Conservation (phyloP, 2,797 vertebrate species). For the Adelosebastes latens region DNA sequence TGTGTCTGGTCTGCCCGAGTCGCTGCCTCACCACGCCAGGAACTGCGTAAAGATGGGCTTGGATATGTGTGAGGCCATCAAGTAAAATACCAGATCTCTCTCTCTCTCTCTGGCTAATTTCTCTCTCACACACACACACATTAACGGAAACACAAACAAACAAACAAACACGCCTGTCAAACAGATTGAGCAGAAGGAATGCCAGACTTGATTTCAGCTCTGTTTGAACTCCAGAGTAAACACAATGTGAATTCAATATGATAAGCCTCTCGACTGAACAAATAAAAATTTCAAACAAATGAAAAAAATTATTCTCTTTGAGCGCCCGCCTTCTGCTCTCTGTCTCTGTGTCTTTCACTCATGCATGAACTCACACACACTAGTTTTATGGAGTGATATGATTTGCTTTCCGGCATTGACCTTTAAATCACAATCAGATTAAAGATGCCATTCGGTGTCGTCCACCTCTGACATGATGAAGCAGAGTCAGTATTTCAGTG, state of each 20-base stretch:
- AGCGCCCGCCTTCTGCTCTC: not conserved
- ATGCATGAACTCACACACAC: constrained; percentile 14
- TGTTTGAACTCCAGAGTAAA: constrained; percentile 71
- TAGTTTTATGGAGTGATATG: constrained; percentile 14
- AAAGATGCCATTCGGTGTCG: not conserved
- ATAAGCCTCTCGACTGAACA: constrained; percentile 57
- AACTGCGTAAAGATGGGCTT: constrained; percentile 99
- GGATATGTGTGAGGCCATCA: constrained; percentile 99
- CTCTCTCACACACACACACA: not conserved
- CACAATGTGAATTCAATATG: constrained; percentile 63
- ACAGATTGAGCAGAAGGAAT: constrained; percentile 67
- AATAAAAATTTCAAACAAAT: constrained; percentile 44
- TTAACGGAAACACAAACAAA: constrained; percentile 44
- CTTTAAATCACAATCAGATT: constrained; percentile 36
- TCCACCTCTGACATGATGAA: constrained; percentile 16
- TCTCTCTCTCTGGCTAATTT: not conserved
- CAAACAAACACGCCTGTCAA: constrained; percentile 57
- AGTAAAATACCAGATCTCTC: constrained; percentile 84
- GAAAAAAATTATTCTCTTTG: not conserved
- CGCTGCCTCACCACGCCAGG: constrained; percentile 95
- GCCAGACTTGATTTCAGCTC: constrained; percentile 62
- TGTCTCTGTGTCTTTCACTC: not conserved
- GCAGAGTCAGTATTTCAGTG: not conserved
- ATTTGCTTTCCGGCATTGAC: constrained; percentile 14
- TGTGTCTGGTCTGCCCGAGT: constrained; percentile 95